Conservation (phyloP, 2,797 vertebrate genomes). For the Enteromius radiatus region DNA sequence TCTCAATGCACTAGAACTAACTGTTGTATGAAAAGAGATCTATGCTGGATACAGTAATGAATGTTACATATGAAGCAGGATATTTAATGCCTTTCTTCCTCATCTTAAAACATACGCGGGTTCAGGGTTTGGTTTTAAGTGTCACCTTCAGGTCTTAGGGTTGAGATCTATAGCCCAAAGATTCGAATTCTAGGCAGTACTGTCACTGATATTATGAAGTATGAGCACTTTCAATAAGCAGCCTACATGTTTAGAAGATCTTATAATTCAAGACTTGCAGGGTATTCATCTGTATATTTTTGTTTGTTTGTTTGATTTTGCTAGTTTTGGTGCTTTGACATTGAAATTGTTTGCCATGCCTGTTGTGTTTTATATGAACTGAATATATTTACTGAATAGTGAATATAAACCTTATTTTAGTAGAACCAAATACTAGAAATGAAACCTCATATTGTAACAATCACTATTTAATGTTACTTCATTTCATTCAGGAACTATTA, state of each 20-base stretch:
- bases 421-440: conserved; percentile 41
- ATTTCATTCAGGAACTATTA: conserved; percentile 44
- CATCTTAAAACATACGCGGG: background rate
- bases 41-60: conserved; percentile 15
- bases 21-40: background rate
- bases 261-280: conserved; percentile 23
- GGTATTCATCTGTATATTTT: conserved; percentile 8
- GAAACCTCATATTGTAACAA: conserved; percentile 13
- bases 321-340: conserved; percentile 30
- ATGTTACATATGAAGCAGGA: conserved; percentile 19
- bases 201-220: background rate
- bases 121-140: background rate
- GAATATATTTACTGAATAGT: conserved; percentile 36
- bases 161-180: conserved; percentile 1
- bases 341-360: conserved; percentile 26
- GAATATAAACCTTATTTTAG: conserved; percentile 50
- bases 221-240: conserved; percentile 1
- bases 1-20: background rate
- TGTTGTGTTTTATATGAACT: conserved; percentile 45
- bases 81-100: conserved; percentile 12
- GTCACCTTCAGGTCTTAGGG: background rate
- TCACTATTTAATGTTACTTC: conserved; percentile 17
- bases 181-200: background rate
- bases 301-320: conserved; percentile 23
- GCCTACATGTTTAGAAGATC: conserved; percentile 23